Conservation (phyloP, 2,797 vertebrate species). For the Periophthalmus magnuspinnatus region DNA sequence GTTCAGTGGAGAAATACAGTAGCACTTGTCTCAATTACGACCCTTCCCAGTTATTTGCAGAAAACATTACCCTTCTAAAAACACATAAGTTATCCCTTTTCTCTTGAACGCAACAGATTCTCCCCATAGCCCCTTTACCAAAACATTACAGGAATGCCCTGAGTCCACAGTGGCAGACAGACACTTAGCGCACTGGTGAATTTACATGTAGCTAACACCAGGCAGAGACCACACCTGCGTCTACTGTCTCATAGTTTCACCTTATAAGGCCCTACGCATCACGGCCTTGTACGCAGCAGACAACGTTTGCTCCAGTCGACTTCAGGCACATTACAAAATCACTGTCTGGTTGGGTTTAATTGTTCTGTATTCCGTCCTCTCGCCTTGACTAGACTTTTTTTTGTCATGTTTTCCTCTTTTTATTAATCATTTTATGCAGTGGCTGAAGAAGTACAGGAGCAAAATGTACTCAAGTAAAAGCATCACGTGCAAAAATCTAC, state of each 20-base stretch:
- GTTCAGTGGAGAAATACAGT: background rate
- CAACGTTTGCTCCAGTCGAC: slow-evolving; percentile 6
- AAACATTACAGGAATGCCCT: slow-evolving; percentile 6
- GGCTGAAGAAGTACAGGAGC: no score
- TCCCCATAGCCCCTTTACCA: background rate
- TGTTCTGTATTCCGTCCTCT: slow-evolving; percentile 30
- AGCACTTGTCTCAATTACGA: background rate
- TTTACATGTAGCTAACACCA: slow-evolving; percentile 15
- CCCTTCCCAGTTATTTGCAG: background rate
- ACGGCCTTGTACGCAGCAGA: background rate
- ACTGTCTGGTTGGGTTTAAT: slow-evolving; percentile 42
- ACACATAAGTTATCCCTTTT: background rate
- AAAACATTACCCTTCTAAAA: background rate
- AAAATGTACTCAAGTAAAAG: no score
- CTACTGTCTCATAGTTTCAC: slow-evolving; percentile 36
- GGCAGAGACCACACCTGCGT: slow-evolving; percentile 38
- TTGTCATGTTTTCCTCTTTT: slow-evolving; percentile 36
- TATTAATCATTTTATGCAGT: slow-evolving; percentile 16
- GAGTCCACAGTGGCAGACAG: slow-evolving; percentile 6
- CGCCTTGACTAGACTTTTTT: slow-evolving; percentile 17
- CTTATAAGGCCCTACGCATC: slow-evolving; percentile 36
- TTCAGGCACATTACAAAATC: slow-evolving; percentile 41
- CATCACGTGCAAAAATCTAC: no score
- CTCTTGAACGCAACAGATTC: background rate
- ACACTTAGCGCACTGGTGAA: slow-evolving; percentile 31